Evolutionary conservation across 2,888 invertebrate genomes (phyloP).

Genomic region (Phymatocera aterrima): DNA sequence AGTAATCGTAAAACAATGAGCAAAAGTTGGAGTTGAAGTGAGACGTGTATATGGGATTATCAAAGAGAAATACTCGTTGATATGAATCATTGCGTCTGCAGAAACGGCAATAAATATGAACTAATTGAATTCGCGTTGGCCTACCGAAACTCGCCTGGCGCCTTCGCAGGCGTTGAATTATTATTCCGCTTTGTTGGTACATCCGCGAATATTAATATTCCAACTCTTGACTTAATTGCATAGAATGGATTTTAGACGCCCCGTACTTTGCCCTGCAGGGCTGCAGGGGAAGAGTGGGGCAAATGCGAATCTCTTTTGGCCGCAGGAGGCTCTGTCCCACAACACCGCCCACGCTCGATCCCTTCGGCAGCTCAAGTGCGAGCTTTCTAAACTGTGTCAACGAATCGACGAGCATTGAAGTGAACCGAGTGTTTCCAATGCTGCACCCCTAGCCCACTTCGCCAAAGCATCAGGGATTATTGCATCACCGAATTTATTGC

Average conservation of each 20-base stretch:
- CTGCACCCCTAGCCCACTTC: neutral
- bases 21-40: constrained; percentile 26
- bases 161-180: constrained; percentile 64
- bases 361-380: constrained; percentile 48
- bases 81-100: constrained; percentile 63
- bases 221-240: constrained; percentile 71
- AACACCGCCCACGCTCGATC: constrained; percentile 55
- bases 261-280: constrained; percentile 40
- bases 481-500: constrained; percentile 52
- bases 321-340: constrained; percentile 55
- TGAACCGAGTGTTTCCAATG: constrained; percentile 41
- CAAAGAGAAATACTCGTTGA: constrained; percentile 53
- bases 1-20: constrained; percentile 16
- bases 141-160: constrained; percentile 59
- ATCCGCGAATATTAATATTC: constrained; percentile 71
- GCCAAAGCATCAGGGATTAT: constrained; percentile 47
- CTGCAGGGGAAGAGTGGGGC: constrained; percentile 32
- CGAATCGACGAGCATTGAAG: constrained; percentile 52
- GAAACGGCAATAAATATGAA: constrained; percentile 66
- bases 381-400: constrained; percentile 53
- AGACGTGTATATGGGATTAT: constrained; percentile 60
- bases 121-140: constrained; percentile 70
- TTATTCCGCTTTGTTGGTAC: constrained; percentile 70
- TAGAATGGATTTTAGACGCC: constrained; percentile 66
- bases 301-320: constrained; percentile 60